phyloP scores from a whole-genome alignment of 2,888 invertebrate species.

The Macrophya alboannulata region DNA sequence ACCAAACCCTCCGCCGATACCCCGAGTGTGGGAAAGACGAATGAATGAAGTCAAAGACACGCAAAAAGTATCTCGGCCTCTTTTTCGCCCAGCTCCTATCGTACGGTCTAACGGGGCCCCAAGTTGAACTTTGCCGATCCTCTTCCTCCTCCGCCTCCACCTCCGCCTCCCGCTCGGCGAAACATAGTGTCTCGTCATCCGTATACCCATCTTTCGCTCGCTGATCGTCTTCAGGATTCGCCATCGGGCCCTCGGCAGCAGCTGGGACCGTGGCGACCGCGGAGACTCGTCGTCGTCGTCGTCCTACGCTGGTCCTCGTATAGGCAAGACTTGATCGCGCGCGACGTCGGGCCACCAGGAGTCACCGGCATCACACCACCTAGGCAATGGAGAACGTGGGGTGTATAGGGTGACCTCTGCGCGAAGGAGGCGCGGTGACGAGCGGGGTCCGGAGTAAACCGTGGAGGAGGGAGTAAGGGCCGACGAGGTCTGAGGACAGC shows the following conservation, averaged over 20 bases:
- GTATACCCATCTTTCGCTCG: not conserved
- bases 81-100: slow-evolving; percentile 28
- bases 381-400: slow-evolving; percentile 53
- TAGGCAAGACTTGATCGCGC: slow-evolving; percentile 38
- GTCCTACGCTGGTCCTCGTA: slow-evolving; percentile 41
- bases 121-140: slow-evolving; percentile 47
- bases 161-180: not conserved
- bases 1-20: slow-evolving; percentile 35
- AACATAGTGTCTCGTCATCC: slow-evolving; percentile 29
- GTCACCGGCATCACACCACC: slow-evolving; percentile 49
- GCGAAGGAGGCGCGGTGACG: slow-evolving; percentile 30
- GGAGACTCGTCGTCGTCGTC: slow-evolving; percentile 28
- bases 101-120: slow-evolving; percentile 23
- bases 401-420: slow-evolving; percentile 48
- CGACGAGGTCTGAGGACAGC: slow-evolving; percentile 63
- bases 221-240: slow-evolving; percentile 2
- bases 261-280: slow-evolving; percentile 6
- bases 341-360: slow-evolving; percentile 34
- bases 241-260: slow-evolving; percentile 11
- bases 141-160: not conserved
- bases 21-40: slow-evolving; percentile 50
- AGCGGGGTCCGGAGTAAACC: slow-evolving; percentile 31
- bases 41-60: slow-evolving; percentile 43
- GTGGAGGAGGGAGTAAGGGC: slow-evolving; percentile 56
- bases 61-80: slow-evolving; percentile 23